A percentile compares a stretch with the other conserved stretches of the same genome.
Conservation (phyloP, 1,140 invertebrate genomes). For the Holotrichia oblita region DNA sequence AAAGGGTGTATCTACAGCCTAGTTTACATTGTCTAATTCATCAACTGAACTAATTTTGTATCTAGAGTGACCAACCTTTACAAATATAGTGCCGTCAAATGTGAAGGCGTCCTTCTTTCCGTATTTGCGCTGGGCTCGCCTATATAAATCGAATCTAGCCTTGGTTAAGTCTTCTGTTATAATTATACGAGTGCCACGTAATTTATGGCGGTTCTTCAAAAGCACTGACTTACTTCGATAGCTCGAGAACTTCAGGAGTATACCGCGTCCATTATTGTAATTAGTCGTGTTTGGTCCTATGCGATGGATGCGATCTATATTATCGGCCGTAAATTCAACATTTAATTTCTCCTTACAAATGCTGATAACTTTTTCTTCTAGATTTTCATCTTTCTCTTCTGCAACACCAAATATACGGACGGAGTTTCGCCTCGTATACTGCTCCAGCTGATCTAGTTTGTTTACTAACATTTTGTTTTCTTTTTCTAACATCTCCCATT, state of each 20-base stretch:
- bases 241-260: not conserved
- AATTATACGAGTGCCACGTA: not conserved
- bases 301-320: no score
- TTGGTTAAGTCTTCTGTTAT: not conserved
- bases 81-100: not conserved
- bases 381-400: not conserved
- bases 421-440: not conserved
- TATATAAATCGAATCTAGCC: not conserved
- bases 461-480: not conserved
- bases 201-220: not conserved
- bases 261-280: not conserved
- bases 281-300: no score
- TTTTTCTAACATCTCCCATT: not conserved
- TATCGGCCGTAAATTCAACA: no score
- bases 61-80: not conserved
- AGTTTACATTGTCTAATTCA: no score
- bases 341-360: not conserved
- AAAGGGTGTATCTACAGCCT: no score
- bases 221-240: not conserved
- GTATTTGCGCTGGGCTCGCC: not conserved
- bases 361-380: not conserved
- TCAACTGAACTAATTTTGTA: no score
- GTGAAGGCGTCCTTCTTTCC: not conserved
- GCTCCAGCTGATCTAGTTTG: not conserved
- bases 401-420: not conserved